Conservation (phyloP, 1,140 invertebrate species). For the Aphelinus atriplicis region DNA sequence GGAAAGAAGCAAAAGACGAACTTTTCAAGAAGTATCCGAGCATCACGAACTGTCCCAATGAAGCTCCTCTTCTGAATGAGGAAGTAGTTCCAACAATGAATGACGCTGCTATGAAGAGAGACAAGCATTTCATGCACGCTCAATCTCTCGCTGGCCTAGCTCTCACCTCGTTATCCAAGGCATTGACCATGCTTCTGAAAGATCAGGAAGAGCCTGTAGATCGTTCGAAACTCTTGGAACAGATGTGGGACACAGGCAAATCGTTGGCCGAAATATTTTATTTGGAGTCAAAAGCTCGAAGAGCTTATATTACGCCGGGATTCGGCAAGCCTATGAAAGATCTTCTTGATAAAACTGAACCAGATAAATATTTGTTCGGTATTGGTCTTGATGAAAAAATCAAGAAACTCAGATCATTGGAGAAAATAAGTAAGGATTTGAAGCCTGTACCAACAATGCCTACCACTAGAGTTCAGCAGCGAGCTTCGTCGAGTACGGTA, state of each 20-base stretch:
- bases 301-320: background rate
- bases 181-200: background rate
- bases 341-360: background rate
- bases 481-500: background rate
- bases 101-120: slow-evolving; percentile 21
- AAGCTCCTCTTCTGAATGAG: slow-evolving; percentile 11
- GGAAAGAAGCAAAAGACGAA: no score
- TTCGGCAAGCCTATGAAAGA: background rate
- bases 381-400: slow-evolving; percentile 15
- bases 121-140: background rate
- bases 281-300: background rate
- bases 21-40: no score
- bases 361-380: slow-evolving; percentile 15
- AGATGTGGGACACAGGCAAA: background rate
- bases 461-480: background rate
- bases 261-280: background rate
- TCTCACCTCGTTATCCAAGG: background rate
- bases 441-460: background rate
- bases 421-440: background rate
- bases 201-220: background rate
- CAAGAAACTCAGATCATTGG: background rate
- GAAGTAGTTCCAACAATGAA: slow-evolving; percentile 9
- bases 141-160: background rate
- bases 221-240: background rate
- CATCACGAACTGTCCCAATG: no score